These are phyloP conservation scores for Argyrosomus regius DNA, from an alignment of 2,797 vertebrate species.

Conservation along the genomic window DNA sequence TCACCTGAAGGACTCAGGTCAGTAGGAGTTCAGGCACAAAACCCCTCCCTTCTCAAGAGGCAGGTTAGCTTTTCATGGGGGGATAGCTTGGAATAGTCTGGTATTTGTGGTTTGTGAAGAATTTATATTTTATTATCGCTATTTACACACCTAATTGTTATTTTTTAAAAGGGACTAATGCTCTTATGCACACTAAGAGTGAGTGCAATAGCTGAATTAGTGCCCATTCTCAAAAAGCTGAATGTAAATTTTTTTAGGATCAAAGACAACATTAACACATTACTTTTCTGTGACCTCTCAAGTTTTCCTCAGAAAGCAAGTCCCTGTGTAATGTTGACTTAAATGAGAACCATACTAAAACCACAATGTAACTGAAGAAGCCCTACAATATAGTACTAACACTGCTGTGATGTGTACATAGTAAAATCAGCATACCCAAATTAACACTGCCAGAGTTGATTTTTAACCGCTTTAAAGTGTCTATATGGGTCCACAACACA, in stretches of 20 bases:
- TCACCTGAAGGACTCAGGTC: constrained; percentile 68
- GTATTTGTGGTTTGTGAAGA: constrained; percentile 40
- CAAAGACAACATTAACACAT: constrained; percentile 10
- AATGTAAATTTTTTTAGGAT: background rate
- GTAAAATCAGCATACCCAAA: too few relatives aligned
- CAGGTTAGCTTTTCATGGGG: constrained; percentile 11
- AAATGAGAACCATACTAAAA: too few relatives aligned
- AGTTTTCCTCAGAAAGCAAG: too few relatives aligned
- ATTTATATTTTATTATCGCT: constrained; percentile 39
- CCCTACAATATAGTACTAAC: too few relatives aligned
- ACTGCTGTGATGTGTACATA: too few relatives aligned
- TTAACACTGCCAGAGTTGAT: too few relatives aligned
- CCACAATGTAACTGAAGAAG: too few relatives aligned
- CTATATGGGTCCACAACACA: too few relatives aligned
- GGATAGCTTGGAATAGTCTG: constrained; percentile 31
- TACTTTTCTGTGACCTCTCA: background rate
- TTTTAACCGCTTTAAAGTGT: too few relatives aligned
- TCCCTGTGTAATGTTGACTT: too few relatives aligned
- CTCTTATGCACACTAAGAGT: background rate
- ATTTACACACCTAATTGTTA: constrained; percentile 34
- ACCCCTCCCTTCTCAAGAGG: constrained; percentile 22
- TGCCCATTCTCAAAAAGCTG: background rate
- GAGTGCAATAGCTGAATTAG: background rate
- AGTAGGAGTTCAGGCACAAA: constrained; percentile 57
- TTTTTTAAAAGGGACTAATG: constrained; percentile 26